Conservation (phyloP, 2,113 vertebrate species). For the Pteropus alecto region DNA sequence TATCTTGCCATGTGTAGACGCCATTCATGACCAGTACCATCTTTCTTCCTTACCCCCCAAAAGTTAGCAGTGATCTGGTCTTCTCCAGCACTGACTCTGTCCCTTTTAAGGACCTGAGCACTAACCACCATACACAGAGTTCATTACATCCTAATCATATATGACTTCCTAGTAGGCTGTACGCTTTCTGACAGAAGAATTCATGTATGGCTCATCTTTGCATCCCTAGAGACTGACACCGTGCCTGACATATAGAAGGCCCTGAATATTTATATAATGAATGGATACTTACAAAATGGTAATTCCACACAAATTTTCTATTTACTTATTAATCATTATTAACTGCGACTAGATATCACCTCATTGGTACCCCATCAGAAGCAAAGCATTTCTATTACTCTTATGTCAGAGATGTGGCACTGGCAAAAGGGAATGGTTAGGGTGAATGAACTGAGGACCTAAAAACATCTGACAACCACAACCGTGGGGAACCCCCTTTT, state of each 20-base stretch:
- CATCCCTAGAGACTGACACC: background rate
- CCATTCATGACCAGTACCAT: background rate
- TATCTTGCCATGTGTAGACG: background rate
- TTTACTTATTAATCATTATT: background rate
- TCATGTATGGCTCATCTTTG: background rate
- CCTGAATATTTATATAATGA: background rate
- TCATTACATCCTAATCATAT: background rate
- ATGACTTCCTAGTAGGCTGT: background rate
- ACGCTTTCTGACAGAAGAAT: background rate
- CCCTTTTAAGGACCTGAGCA: background rate
- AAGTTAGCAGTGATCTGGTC: background rate
- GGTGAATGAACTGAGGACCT: background rate
- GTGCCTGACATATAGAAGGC: background rate
- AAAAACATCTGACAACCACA: constrained; percentile 34
- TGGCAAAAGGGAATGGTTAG: background rate
- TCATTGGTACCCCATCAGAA: background rate
- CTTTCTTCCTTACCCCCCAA: background rate
- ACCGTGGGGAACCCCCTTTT: constrained; percentile 24
- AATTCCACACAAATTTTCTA: background rate
- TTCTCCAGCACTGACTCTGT: background rate
- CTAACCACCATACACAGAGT: background rate
- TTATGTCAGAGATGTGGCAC: background rate
- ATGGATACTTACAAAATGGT: background rate
- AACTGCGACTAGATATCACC: background rate
- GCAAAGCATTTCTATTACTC: background rate